Conservation (phyloP, 2,797 vertebrate species). For the Clarias pachynema region DNA sequence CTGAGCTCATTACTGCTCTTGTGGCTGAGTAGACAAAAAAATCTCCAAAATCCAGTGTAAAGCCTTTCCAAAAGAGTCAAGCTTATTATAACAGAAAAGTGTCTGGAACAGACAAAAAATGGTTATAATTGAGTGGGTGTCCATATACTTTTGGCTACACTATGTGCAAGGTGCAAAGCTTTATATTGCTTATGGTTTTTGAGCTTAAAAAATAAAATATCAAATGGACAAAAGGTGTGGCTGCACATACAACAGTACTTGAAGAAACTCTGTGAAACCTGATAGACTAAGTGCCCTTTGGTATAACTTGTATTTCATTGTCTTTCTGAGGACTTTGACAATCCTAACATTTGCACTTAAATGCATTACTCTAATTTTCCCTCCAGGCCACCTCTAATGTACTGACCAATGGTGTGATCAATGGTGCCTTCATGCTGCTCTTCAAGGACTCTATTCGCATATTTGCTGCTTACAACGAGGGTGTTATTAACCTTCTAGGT, state of each 20-base stretch:
- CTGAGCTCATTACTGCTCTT: background rate
- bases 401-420: constrained; percentile 93
- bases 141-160: background rate
- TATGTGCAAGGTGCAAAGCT: background rate
- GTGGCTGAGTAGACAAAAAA: background rate
- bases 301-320: background rate
- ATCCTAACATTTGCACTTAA: background rate
- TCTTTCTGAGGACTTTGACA: background rate
- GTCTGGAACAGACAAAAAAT: background rate
- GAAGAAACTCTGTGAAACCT: background rate
- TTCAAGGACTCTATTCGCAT: constrained; percentile 96
- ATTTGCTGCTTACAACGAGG: constrained; percentile 96
- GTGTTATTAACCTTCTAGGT: constrained; percentile 96
- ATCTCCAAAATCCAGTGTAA: background rate
- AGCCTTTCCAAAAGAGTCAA: background rate
- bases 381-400: constrained; percentile 89
- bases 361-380: constrained; percentile 16
- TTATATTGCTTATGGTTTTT: background rate
- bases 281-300: background rate
- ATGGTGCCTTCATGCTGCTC: constrained; percentile 93
- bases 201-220: background rate
- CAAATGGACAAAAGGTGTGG: background rate
- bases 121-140: background rate
- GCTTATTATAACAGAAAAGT: background rate
- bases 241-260: background rate